These are phyloP conservation scores for Ennomos erosarius DNA, from an alignment of 2,888 invertebrate genomes.

Conservation along the genomic window DNA sequence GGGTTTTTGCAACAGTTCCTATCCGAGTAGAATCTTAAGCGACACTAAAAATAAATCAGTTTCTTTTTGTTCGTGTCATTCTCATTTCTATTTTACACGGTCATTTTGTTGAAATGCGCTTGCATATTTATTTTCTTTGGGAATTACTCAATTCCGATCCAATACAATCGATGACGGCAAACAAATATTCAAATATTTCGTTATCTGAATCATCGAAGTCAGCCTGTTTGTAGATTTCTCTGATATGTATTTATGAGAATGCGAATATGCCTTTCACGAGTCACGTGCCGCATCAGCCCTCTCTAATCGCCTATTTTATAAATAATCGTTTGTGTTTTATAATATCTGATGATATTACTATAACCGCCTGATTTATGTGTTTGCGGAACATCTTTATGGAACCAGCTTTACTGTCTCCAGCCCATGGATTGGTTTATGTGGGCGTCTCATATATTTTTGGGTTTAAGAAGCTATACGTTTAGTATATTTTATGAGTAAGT, in stretches of 20 bases:
- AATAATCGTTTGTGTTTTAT: slow-evolving; percentile 30
- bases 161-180: too few relatives aligned
- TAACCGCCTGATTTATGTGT: slow-evolving; percentile 10
- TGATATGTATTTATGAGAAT: slow-evolving; percentile 47
- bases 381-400: neutral
- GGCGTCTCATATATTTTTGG: neutral
- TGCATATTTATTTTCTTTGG: too few relatives aligned
- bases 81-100: neutral
- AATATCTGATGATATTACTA: slow-evolving; percentile 7
- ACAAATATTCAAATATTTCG: neutral
- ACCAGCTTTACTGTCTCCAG: neutral
- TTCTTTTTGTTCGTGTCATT: slow-evolving; percentile 23
- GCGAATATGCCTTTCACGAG: slow-evolving; percentile 59
- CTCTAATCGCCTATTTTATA: slow-evolving; percentile 45
- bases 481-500: too few relatives aligned
- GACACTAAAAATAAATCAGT: slow-evolving; percentile 27
- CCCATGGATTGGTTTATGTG: neutral
- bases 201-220: slow-evolving; percentile 14
- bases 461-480: neutral
- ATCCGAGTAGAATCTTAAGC: slow-evolving; percentile 56
- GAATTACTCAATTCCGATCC: too few relatives aligned
- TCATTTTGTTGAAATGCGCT: too few relatives aligned
- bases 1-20: slow-evolving; percentile 48
- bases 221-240: slow-evolving; percentile 52
- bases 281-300: slow-evolving; percentile 53